Base-by-base conservation (phyloP, 2,888 invertebrate species). In the Calameuta pallipes region DNA sequence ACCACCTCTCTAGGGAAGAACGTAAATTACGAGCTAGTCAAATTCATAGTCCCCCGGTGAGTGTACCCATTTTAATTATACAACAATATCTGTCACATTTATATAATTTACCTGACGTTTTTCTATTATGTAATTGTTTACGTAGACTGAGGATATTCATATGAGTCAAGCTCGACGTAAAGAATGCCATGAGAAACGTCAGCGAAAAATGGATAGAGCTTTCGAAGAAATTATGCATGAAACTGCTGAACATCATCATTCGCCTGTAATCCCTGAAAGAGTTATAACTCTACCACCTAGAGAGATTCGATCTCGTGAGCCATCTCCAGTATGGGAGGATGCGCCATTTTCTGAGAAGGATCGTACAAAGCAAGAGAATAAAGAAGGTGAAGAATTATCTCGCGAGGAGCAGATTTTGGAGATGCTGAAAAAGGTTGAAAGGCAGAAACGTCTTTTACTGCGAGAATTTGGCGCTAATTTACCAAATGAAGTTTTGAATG, bases 141-240 rank as follows among this genome's bases (percentile, higher is more conserved):
- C n/a, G 37, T 15, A 79, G 79, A 30, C 36, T 23, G 76, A 79
- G 68, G 76, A 79, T 33, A 89, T 92, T 81, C 92, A 93, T 76
- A 90, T 92, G 88, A 87, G 92, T 0, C 92, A 92, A 33, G 90
- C 91, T 73, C 90, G 93, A 23, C 89, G 92, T 79, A 91, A 91
- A 31, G 92, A 93, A 81, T 83, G 88, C 36, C 91, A 92, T 69
- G 84, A 86, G 13, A 90, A 91, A 31, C 92, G 92, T 73, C 94
- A 94, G 83, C 90, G 91, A 75, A 92, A 92, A 80, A 92, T 94
- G 87, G 93, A 94, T 82, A 91, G 92, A 70, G 93, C 92, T 0
- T 91, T 93, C 80, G 93, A 93, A 81, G 92, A 92, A 81, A 78
- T 83, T 35, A 56, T 85, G 35, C 84, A 79, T 23, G 70, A 79